Percentiles rank a stretch among this genome's conserved stretches.
These are phyloP conservation scores for Pyrocoelia pectoralis DNA, from an alignment of 2,888 invertebrate genomes.

Conservation along the genomic window DNA sequence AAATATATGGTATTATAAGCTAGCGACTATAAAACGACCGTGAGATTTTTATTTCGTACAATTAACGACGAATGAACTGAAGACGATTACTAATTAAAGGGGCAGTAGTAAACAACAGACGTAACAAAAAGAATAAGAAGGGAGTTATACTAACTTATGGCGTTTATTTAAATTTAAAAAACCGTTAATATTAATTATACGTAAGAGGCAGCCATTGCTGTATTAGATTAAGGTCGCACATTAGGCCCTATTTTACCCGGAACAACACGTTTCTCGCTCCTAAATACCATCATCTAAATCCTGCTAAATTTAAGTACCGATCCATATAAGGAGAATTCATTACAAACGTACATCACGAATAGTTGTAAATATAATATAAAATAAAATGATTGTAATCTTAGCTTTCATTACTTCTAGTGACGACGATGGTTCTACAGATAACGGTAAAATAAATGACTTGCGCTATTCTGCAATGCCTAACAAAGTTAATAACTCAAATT, in stretches of 20 bases:
- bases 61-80: constrained; percentile 18
- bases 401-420: constrained; percentile 32
- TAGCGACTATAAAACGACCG: constrained; percentile 17
- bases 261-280: constrained; percentile 5
- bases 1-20: constrained; percentile 19
- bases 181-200: constrained; percentile 27
- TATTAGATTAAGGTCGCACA: constrained; percentile 27
- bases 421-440: constrained; percentile 25
- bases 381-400: constrained; percentile 30
- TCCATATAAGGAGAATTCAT: constrained; percentile 34
- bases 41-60: constrained; percentile 25
- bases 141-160: constrained; percentile 11
- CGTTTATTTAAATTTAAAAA: constrained; percentile 8
- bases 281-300: constrained; percentile 21
- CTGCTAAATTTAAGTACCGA: constrained; percentile 27
- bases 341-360: constrained; percentile 31
- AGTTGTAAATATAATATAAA: constrained; percentile 33
- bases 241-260: constrained; percentile 12
- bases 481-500: too few relatives aligned
- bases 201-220: constrained; percentile 29
- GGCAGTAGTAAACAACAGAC: constrained; percentile 20
- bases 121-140: too few relatives aligned
- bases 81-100: constrained; percentile 19
- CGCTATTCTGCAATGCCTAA: too few relatives aligned
- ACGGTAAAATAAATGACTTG: constrained; percentile 35